Base-by-base conservation (phyloP, 37 sponge, comb jelly and placozoan species). In the Halichondria panicea region DNA sequence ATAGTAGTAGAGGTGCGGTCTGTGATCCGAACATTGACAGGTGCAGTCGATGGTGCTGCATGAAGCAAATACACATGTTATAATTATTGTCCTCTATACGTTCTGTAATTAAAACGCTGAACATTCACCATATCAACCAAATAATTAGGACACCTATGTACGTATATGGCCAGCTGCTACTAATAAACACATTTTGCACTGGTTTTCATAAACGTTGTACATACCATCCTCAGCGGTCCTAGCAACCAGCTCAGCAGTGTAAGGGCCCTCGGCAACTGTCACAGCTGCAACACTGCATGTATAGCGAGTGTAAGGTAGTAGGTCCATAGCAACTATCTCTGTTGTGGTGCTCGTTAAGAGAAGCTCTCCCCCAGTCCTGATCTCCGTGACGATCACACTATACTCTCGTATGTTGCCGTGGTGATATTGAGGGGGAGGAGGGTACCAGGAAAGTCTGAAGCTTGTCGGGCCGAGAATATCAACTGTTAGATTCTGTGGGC, bases 211-310 rank as follows among this genome's bases (percentile, higher is more conserved):
- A n/a, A n/a, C n/a, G n/a, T n/a, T 48, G 11, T 48, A 48, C n/a
- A 53, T 65, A 82, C 83, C 83, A 27, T 7, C 68, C 74, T 82
- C 75, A 48, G 31, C 31, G 7, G 83, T 74, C 33, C 28, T 53
- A 4, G 67, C 58, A 54, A 22, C 63, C 0, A 66, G 1, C 8
- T 8, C 31, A 21, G 41, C n/a, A 42, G 56, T 82, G 36, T 55
- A 66, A 22, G 68, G 75, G 15, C 83, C 75, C 27, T 34, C 55
- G 24, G 6, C 69, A 11, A 82, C 68, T 27, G 83, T 82, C 25
- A 63, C 48, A 21, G 83, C 83, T 37, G 55, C 39, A 9, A 82
- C 68, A 4, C 41, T 50, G 43, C 66, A 63, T 0, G 35, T 8
- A 59, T 56, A 59, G 27, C 35, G 35, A 30, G 57, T 34, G 21